Evolutionary conservation across 2,113 vertebrate genomes (phyloP).

Genomic region (Zingel zingel): DNA sequence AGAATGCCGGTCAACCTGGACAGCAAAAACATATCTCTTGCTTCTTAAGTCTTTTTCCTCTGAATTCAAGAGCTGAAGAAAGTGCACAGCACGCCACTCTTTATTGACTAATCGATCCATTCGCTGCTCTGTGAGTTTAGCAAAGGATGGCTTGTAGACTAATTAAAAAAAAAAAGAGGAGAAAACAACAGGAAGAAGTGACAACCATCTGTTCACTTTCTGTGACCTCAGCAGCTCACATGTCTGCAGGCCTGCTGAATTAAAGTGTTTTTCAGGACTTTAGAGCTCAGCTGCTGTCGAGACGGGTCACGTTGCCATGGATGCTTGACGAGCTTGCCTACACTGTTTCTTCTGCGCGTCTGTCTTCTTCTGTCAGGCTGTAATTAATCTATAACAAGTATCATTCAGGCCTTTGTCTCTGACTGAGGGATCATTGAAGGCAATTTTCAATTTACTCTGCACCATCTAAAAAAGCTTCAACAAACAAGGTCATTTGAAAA

Average conservation of each 20-base stretch:
- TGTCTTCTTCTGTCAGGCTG: conserved; percentile 53
- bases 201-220: conserved; percentile 21
- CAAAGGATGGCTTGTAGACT: conserved; percentile 27
- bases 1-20: background rate
- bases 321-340: conserved; percentile 30
- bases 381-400: conserved; percentile 67
- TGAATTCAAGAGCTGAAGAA: conserved; percentile 28
- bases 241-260: conserved; percentile 22
- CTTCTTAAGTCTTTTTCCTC: conserved; percentile 11
- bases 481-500: conserved; percentile 48
- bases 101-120: conserved; percentile 35
- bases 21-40: conserved; percentile 20
- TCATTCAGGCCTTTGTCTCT: conserved; percentile 54
- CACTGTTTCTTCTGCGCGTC: conserved; percentile 44
- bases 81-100: conserved; percentile 1
- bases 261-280: background rate
- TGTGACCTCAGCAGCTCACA: conserved; percentile 27
- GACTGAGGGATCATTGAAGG: conserved; percentile 32
- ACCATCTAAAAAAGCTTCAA: conserved; percentile 21
- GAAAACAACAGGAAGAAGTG: conserved; percentile 17
- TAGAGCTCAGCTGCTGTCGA: conserved; percentile 5
- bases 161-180: background rate
- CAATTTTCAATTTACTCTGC: conserved; percentile 54
- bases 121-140: conserved; percentile 65
- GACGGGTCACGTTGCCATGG: conserved; percentile 13